These are phyloP conservation scores for Physella acuta DNA, from an alignment of 1,140 invertebrate species.

Conservation along the genomic window DNA sequence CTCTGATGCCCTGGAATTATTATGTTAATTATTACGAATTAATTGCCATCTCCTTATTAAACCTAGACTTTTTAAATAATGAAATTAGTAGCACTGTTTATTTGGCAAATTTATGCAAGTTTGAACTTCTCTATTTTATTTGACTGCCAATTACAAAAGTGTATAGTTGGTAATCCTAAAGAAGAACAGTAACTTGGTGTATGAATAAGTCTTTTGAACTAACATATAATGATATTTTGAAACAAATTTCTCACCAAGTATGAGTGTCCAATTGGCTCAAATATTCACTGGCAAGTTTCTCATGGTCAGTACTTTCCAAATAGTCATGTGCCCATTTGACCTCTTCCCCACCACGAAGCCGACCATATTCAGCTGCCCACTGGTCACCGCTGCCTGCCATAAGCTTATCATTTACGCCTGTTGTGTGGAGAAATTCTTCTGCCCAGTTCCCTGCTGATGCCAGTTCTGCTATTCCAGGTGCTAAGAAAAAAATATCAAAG, in stretches of 20 bases:
- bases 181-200: no score
- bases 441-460: slow-evolving; percentile 52
- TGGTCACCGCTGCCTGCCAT: slow-evolving; percentile 32
- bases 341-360: slow-evolving; percentile 27
- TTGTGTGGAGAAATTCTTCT: slow-evolving; percentile 48
- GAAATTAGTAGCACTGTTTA: neutral
- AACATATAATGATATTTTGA: no score
- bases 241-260: slow-evolving; percentile 17
- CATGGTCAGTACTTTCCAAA: slow-evolving; percentile 53
- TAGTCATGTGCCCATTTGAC: slow-evolving; percentile 68
- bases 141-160: no score
- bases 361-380: slow-evolving; percentile 27
- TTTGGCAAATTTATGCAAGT: neutral
- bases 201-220: no score
- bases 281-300: slow-evolving; percentile 27
- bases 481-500: slow-evolving; percentile 43
- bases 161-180: no score
- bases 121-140: no score
- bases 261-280: slow-evolving; percentile 19
- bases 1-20: slow-evolving; percentile 44
- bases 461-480: slow-evolving; percentile 63
- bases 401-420: slow-evolving; percentile 30
- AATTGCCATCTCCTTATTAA: no score
- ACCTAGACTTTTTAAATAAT: no score
- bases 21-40: no score